These are phyloP conservation scores for Bradypodion pumilum DNA, from an alignment of 2,797 vertebrate species.

Conservation along the genomic window DNA sequence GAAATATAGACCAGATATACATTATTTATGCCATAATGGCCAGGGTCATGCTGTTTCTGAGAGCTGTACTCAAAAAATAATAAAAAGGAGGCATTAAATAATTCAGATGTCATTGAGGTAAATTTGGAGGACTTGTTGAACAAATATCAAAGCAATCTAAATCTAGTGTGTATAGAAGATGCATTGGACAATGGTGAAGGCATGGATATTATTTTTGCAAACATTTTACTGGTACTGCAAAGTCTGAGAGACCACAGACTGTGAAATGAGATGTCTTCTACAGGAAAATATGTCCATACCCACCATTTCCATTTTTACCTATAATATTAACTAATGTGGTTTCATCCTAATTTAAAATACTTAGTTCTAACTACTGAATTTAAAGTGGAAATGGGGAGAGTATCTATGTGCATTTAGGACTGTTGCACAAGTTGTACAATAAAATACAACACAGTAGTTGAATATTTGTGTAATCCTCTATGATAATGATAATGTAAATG, in stretches of 20 bases:
- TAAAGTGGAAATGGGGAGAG: background rate
- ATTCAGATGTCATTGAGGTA: slow-evolving; percentile 61
- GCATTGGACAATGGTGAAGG: slow-evolving; percentile 31
- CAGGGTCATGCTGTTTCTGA: slow-evolving; percentile 42
- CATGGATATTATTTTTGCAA: slow-evolving; percentile 52
- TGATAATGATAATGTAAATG: slow-evolving; percentile 10
- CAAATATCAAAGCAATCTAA: slow-evolving; percentile 65
- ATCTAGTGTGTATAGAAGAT: slow-evolving; percentile 39
- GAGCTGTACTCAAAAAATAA: background rate
- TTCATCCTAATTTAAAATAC: background rate
- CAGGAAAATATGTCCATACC: background rate
- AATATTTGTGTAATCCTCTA: background rate
- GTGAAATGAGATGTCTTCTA: slow-evolving; percentile 37
- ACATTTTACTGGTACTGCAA: slow-evolving; percentile 52
- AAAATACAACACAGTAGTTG: background rate
- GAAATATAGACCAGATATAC: slow-evolving; percentile 27
- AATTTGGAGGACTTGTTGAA: slow-evolving; percentile 56
- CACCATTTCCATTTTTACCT: slow-evolving; percentile 20
- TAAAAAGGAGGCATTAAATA: slow-evolving; percentile 57
- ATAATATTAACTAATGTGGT: background rate
- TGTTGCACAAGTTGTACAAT: slow-evolving; percentile 14
- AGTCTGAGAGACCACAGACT: slow-evolving; percentile 48
- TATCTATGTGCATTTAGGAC: background rate
- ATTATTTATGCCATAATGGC: slow-evolving; percentile 57
- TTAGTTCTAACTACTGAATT: slow-evolving; percentile 28